Evolutionary conservation across 2,888 invertebrate genomes (phyloP), one percentile per base, ranked within the genome.

Genomic region (Eupsilia transversa): DNA sequence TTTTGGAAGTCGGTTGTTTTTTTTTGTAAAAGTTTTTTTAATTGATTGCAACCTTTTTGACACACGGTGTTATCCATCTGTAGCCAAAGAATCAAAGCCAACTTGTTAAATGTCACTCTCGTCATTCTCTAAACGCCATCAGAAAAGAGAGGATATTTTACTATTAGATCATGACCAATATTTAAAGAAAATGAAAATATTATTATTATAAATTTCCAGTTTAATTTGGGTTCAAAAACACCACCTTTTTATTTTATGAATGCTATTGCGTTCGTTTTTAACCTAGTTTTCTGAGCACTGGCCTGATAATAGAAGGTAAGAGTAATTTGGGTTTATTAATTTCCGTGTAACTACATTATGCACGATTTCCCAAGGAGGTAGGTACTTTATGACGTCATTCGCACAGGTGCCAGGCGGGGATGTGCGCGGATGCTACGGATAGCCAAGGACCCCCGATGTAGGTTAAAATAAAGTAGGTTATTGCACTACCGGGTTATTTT

Each of bases 391-490:
- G 96, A 96, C 96, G 96, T 96, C 95, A 96, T 89, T 86, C 87
- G 84, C 84, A 85, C 90, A 92, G 94, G 96, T 96, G 91, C 96
- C 96, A 96, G 95, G 93, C 94, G 89, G 95, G 84, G 95, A 93
- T 91, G 89, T 87, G 93, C 93, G 90, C 96, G 91, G 91, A 91
- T 92, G 89, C 93, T 89, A 90, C 92, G 93, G 94, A 93, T 94
- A 94, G 91, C 94, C 93, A 94, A 93, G 94, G 91, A 93, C 92
- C 91, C 91, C 89, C 89, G 90, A 96, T 94, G 94, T 96, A 95
- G 96, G 96, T 96, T 95, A 96, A 92, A 93, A 91, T 93, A 94
- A 96, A 96, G 92, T 96, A 93, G 96, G 96, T 96, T 96, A 96
- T 94, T 96, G 96, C 96, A 96, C 96, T 94, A 91, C 89, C 85